Evolutionary conservation across 2,888 invertebrate species (phyloP).

Genomic region (Caenorhabditis japonica): DNA sequence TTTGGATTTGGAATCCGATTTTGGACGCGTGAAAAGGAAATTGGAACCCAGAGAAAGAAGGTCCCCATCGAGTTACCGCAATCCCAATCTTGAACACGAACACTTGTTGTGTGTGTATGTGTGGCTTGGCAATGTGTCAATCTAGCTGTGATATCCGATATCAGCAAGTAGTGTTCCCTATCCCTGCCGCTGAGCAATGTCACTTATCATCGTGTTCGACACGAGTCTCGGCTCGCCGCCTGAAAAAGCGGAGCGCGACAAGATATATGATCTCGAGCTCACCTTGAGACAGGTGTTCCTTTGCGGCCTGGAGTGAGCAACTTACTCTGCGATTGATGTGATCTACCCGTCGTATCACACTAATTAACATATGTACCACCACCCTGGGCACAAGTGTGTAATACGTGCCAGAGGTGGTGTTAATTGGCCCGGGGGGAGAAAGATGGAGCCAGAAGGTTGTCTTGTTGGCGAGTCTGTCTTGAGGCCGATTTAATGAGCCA

Average conservation of each 20-base stretch:
- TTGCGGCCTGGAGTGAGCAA: slow-evolving; percentile 4
- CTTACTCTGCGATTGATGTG: slow-evolving; percentile 23
- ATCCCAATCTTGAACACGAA: too few species aligned
- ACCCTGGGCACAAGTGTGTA: slow-evolving; percentile 37
- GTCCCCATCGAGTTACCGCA: too few species aligned
- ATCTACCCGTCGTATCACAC: slow-evolving; percentile 48
- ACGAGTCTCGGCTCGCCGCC: slow-evolving; percentile 9
- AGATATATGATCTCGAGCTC: slow-evolving; percentile 37
- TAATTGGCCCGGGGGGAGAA: slow-evolving; percentile 17
- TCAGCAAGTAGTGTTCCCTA: neutral
- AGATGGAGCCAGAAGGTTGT: too few species aligned
- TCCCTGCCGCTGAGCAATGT: slow-evolving; percentile 1
- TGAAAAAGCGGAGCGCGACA: neutral
- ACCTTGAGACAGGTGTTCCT: slow-evolving; percentile 33
- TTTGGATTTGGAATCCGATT: too few species aligned
- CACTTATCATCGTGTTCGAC: slow-evolving; percentile 41
- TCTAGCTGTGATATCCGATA: slow-evolving; percentile 38
- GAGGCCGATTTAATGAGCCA: slow-evolving; percentile 24
- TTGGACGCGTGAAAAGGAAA: too few species aligned
- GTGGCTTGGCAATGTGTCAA: slow-evolving; percentile 13
- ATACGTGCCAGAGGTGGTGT: slow-evolving; percentile 31
- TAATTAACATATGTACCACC: slow-evolving; percentile 51
- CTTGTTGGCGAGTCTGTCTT: neutral
- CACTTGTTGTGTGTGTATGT: slow-evolving; percentile 36
- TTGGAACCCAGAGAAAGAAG: too few species aligned